Base-by-base conservation (phyloP, 2,113 vertebrate genomes). In the Danio rerio region DNA sequence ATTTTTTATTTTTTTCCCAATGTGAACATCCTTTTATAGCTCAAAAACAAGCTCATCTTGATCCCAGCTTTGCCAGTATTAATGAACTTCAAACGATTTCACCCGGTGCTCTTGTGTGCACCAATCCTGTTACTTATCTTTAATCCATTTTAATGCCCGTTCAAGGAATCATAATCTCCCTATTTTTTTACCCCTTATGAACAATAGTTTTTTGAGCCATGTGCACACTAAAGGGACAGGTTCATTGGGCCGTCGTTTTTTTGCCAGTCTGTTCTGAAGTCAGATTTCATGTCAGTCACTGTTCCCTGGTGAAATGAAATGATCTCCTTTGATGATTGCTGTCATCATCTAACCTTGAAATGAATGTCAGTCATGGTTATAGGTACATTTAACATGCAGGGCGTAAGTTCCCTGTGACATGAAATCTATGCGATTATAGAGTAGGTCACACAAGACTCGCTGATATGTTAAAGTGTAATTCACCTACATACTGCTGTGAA, bases 161-260 rank as follows among this genome's bases (percentile, higher is more conserved):
- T 15, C 6, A 63, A 7, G 7, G 21, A 40, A 40, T 63, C 13
- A 12, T 31, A 40, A 43, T 65, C 13, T 16, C 7, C 0, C 31
- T 31, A 31, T 47, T 20, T 10, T 50, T 52, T 52, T 7, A 52
- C 7, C 9, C 31, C 8, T 15, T 56, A n/a, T 43, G 3, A 56
- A 42, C 18, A 70, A 76, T 84, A 61, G 78, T 62, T 87, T 15
- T 83, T 79, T 61, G 83, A 66, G 62, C 20, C 45, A 15, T 83
- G 79, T 87, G 65, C 74, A 56, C 59, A 56, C 55, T 47, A 55
- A n/a, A 65, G 8, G 68, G 20, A 69, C 58, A 15, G 15, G 68
- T 81, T 68, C 9, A 18, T 82, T 49, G 21, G 49, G 5, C 12
- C 18, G 0, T 72, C 11, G 59, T 21, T 11, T 42, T 16, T 21